A percentile compares a stretch with the other conserved stretches of the same genome.
These are phyloP conservation scores for Coracopsis vasa DNA, from an alignment of 2,113 vertebrate genomes.

Conservation along the genomic window DNA sequence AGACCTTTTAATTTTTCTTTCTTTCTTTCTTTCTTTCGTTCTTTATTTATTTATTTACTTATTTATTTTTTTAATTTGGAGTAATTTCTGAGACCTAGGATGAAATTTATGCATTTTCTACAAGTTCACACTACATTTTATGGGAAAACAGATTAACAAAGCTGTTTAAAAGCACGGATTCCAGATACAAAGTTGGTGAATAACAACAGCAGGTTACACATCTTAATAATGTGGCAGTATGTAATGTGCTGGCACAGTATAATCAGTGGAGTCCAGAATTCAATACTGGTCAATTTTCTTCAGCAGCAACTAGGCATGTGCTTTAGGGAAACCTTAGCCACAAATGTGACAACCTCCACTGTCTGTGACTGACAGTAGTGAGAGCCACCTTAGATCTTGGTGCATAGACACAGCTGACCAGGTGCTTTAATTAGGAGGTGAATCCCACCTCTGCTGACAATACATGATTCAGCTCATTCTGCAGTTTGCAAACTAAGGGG, in stretches of 20 bases:
- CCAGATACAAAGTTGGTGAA: not conserved
- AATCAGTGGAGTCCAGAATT: not conserved
- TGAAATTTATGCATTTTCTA: not conserved
- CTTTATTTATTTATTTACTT: too few relatives aligned
- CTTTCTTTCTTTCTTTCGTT: too few relatives aligned
- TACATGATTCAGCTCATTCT: not conserved
- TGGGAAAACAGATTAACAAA: not conserved
- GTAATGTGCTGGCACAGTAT: not conserved
- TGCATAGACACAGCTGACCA: rapidly evolving
- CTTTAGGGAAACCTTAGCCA: not conserved
- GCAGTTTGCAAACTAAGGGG: not conserved
- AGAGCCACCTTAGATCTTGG: not conserved
- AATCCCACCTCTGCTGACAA: not conserved
- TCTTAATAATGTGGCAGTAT: not conserved
- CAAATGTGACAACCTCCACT: not conserved
- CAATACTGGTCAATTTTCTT: not conserved
- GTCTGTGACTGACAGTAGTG: not conserved
- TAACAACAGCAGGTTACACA: not conserved
- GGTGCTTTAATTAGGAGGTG: not conserved
- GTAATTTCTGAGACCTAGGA: not conserved
- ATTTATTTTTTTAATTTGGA: not conserved
- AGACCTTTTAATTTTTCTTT: not conserved
- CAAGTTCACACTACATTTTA: not conserved
- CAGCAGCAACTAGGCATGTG: not conserved
- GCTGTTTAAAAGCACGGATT: not conserved